Percentiles rank a stretch among this genome's conserved stretches.
Conservation (phyloP, 1,140 invertebrate species). For the Tetraneura akinire region DNA sequence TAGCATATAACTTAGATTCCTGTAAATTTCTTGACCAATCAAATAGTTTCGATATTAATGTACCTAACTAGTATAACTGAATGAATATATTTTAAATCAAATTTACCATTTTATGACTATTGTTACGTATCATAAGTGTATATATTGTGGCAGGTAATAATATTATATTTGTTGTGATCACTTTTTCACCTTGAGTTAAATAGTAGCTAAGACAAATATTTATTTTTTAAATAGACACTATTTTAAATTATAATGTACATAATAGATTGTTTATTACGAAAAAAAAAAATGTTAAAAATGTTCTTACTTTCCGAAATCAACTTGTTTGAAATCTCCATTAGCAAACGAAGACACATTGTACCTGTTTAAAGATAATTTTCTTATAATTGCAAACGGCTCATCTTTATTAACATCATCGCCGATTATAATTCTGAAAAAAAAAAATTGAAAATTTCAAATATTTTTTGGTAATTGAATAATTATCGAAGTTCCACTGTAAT, state of each 20-base stretch:
- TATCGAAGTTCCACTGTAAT: too few relatives aligned
- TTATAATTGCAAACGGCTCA: not conserved
- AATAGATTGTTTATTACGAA: too few relatives aligned
- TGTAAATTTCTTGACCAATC: constrained; percentile 16
- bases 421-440: not conserved
- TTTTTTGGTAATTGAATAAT: too few relatives aligned
- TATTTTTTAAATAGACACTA: too few relatives aligned
- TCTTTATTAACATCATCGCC: not conserved
- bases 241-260: too few relatives aligned
- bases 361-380: not conserved
- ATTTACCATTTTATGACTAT: not conserved
- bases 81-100: not conserved
- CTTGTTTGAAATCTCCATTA: not conserved
- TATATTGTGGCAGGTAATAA: constrained; percentile 8
- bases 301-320: not conserved
- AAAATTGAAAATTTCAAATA: not conserved
- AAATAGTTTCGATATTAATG: not conserved
- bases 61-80: not conserved
- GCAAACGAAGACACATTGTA: not conserved
- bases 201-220: not conserved
- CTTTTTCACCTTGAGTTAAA: not conserved
- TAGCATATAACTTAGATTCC: constrained; percentile 52
- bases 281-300: not conserved
- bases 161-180: not conserved
- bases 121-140: constrained; percentile 9